These are phyloP conservation scores for Himalopsyche japonica DNA, from an alignment of 2,888 invertebrate species.

Conservation along the genomic window DNA sequence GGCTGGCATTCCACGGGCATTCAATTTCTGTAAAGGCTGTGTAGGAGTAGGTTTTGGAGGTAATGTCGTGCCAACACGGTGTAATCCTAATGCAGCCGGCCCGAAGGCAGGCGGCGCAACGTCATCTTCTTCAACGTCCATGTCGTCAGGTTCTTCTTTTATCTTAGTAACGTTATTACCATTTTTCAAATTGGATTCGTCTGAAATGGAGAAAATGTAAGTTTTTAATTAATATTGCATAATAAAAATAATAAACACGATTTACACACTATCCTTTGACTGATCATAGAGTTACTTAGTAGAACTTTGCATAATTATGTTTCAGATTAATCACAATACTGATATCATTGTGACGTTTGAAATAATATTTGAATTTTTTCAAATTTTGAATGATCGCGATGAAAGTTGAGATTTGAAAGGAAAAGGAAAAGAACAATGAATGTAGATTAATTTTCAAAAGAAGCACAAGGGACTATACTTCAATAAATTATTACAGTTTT, in stretches of 20 bases:
- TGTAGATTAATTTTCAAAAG: neutral
- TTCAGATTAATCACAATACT: slow-evolving; percentile 5
- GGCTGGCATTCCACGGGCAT: slow-evolving; percentile 88
- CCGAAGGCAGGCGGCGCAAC: slow-evolving; percentile 73
- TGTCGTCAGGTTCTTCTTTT: slow-evolving; percentile 65
- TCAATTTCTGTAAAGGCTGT: slow-evolving; percentile 78
- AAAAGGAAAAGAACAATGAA: slow-evolving; percentile 23
- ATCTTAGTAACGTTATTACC: slow-evolving; percentile 49
- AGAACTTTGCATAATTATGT: neutral
- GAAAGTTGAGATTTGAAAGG: slow-evolving; percentile 43
- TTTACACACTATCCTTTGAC: neutral
- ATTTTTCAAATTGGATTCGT: slow-evolving; percentile 49
- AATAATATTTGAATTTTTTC: slow-evolving; percentile 56
- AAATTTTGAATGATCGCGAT: slow-evolving; percentile 58
- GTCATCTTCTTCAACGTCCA: slow-evolving; percentile 68
- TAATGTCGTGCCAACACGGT: slow-evolving; percentile 76
- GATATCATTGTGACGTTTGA: slow-evolving; percentile 34
- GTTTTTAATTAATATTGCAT: slow-evolving; percentile 19
- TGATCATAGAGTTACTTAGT: neutral
- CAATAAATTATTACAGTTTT: slow-evolving; percentile 20
- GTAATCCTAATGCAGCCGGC: slow-evolving; percentile 78
- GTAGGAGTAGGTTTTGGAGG: slow-evolving; percentile 70
- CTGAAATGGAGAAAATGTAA: slow-evolving; percentile 18
- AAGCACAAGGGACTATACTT: slow-evolving; percentile 35
- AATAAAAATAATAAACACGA: neutral